Conservation (phyloP, 1,140 invertebrate species). For the Drosophila ercepeae region DNA sequence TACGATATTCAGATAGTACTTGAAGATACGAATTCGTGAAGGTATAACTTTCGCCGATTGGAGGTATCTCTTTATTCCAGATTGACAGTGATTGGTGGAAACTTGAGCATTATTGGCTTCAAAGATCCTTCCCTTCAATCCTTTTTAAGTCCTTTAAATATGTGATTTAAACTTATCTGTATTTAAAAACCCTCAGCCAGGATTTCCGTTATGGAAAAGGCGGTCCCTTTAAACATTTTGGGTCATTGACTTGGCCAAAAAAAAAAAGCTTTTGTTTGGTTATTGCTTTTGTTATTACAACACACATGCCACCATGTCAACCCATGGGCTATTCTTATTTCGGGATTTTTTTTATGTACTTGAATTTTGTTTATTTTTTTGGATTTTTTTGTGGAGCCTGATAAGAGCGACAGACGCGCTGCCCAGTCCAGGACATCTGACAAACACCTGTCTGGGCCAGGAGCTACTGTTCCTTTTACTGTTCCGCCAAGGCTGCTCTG, state of each 20-base stretch:
- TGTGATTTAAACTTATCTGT: too few species aligned
- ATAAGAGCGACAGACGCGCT: conserved; percentile 57
- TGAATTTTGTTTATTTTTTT: neutral
- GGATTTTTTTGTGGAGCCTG: conserved; percentile 12
- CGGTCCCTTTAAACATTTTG: conserved; percentile 5
- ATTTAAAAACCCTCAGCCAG: neutral
- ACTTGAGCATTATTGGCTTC: too few species aligned
- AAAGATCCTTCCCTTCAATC: too few species aligned
- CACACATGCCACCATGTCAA: conserved; percentile 16
- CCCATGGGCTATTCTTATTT: conserved; percentile 39
- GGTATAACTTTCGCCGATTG: too few species aligned
- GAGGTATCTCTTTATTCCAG: neutral
- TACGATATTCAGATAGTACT: too few species aligned
- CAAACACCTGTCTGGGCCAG: conserved; percentile 75
- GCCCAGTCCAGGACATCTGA: conserved; percentile 41
- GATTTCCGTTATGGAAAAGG: neutral
- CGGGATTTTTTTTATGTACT: conserved; percentile 6
- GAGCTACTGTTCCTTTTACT: conserved; percentile 11
- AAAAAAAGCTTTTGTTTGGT: conserved; percentile 36
- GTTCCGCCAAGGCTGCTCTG: conserved; percentile 30
- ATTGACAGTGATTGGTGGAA: too few species aligned
- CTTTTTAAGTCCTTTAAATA: too few species aligned
- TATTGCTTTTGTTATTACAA: conserved; percentile 66
- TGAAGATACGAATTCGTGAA: too few species aligned
- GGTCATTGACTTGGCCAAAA: conserved; percentile 69